Evolutionary conservation across 2,113 vertebrate species (phyloP).

Genomic region (Thymallus thymallus): DNA sequence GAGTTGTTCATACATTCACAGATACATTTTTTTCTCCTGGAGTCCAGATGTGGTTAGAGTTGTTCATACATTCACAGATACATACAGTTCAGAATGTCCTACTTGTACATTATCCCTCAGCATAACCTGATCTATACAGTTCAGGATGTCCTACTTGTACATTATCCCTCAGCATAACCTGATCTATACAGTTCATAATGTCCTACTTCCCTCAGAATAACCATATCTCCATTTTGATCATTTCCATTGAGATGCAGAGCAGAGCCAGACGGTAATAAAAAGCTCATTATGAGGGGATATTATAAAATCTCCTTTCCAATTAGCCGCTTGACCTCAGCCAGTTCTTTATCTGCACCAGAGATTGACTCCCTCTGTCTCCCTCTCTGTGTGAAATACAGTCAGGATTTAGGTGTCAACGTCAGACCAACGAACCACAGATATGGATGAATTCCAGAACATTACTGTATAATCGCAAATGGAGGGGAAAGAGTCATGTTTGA

Average conservation of each 20-base stretch:
- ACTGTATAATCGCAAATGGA: neutral
- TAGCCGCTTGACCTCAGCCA: conserved; percentile 18
- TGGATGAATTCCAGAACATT: too few species aligned
- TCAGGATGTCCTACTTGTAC: neutral
- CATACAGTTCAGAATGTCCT: neutral
- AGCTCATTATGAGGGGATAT: conserved; percentile 11
- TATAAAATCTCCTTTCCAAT: conserved; percentile 31
- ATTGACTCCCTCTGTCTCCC: neutral
- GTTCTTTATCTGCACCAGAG: conserved; percentile 2
- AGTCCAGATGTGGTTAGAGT: too few species aligned
- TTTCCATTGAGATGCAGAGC: conserved; percentile 22
- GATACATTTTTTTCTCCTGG: too few species aligned
- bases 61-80: too few species aligned
- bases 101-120: neutral
- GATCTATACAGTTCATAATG: neutral
- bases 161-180: neutral
- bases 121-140: neutral
- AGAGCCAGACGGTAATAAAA: neutral
- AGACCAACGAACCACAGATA: too few species aligned
- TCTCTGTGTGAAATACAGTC: neutral
- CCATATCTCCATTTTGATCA: conserved; percentile 5
- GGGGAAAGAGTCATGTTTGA: too few species aligned
- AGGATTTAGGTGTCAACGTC: too few species aligned
- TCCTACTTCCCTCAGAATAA: neutral
- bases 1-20: too few species aligned